A percentile compares a stretch with the other conserved stretches of the same genome.
phyloP scores from a whole-genome alignment of 2,888 invertebrate genomes.

The Drosophila algonquin region DNA sequence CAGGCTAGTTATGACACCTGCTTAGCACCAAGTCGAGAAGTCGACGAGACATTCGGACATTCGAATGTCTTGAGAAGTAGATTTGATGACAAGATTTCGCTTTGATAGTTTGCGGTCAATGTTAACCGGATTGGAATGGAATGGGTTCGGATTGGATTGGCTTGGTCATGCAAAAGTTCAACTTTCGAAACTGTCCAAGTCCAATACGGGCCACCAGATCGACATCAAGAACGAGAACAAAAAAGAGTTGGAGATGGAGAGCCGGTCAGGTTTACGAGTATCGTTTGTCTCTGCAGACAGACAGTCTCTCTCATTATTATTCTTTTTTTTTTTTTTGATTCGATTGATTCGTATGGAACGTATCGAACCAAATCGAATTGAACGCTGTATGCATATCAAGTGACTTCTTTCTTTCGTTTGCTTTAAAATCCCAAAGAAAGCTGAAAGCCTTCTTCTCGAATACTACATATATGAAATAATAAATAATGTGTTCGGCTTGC shows the following conservation, averaged over 20 bases:
- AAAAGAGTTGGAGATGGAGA: neutral
- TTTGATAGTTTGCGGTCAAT: constrained; percentile 74
- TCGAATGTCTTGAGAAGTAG: constrained; percentile 10
- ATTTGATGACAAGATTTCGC: constrained; percentile 31
- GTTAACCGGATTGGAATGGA: constrained; percentile 54
- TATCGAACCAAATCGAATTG: constrained; percentile 4
- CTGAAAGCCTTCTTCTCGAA: constrained; percentile 42
- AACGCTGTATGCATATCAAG: constrained; percentile 55
- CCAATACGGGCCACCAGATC: neutral
- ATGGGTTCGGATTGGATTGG: neutral
- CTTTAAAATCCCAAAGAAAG: neutral
- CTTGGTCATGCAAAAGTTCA: constrained; percentile 24
- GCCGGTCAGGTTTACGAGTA: constrained; percentile 28
- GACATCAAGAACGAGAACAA: constrained; percentile 13
- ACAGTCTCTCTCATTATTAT: constrained; percentile 11
- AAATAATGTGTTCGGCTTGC: constrained; percentile 33
- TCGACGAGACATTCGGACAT: constrained; percentile 4
- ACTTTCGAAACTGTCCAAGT: constrained; percentile 31
- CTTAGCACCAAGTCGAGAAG: constrained; percentile 24
- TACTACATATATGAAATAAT: constrained; percentile 37
- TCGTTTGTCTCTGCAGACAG: neutral
- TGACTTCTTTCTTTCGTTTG: constrained; percentile 42
- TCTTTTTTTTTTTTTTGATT: constrained; percentile 15
- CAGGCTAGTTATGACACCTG: constrained; percentile 73
- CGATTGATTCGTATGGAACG: neutral